Evolutionary conservation across 2,797 vertebrate genomes (phyloP), one percentile per base, ranked within the genome.

Genomic region (Microctenopoma lineatum): DNA sequence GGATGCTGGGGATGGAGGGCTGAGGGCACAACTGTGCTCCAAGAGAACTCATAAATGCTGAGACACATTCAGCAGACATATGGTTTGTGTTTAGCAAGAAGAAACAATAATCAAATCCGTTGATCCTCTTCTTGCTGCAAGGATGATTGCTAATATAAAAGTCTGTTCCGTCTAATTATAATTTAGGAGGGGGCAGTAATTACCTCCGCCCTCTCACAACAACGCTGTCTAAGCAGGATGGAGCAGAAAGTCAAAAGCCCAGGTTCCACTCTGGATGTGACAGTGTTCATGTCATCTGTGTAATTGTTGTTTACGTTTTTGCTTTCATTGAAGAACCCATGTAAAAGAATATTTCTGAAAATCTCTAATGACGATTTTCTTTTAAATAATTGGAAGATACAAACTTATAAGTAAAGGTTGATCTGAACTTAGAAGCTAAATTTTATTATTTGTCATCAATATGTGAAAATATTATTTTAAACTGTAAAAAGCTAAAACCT

Each of bases 41-140:
- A 75, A 83, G 56, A 87, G 70, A 85, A 75, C 89, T 90, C 88
- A 87, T 90, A 92, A 92, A 92, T 84, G 85, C 83, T 56, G 85
- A 87, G 85, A 90, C 89, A 76, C 86, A 87, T 87, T 83, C 75
- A 29, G 79, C 73, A 83, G 84, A 94, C 94, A 95, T 93, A 88
- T 95, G 93, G 88, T 94, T 94, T 88, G 84, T 83, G 91, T 94
- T 94, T 94, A 84, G 86, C 74, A 38, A 80, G 66, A 84, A 91
- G 88, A 93, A 92, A 90, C 92, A 92, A 93, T 89, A 93, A 95
- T 93, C 90, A 94, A 91, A 92, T 87, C 86, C 81, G 90, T 87
- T 87, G 90, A 92, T 89, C 89, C 80, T 86, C 84, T 84, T 92
- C 79, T 91, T 89, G 90, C 90, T 84, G 89, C 71, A 67, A 89